Conservation (phyloP, 1,140 invertebrate species). For the Leptinotarsa defecta region DNA sequence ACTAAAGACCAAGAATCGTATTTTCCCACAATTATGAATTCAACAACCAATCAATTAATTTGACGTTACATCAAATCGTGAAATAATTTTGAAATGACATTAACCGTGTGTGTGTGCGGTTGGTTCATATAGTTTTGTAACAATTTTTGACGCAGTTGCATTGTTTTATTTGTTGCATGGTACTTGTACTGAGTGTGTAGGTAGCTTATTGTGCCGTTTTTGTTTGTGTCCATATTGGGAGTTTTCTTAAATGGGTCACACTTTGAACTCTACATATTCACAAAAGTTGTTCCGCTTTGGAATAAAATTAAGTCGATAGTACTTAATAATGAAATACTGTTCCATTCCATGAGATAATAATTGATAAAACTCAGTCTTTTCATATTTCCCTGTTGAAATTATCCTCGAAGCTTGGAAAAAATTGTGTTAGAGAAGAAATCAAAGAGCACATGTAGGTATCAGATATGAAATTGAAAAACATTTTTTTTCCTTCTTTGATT, state of each 20-base stretch:
- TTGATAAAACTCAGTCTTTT: too few species aligned
- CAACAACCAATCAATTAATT: conserved; percentile 1
- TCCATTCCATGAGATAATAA: too few species aligned
- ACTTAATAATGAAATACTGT: too few species aligned
- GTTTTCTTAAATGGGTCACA: not conserved
- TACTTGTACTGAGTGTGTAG: conserved; percentile 18
- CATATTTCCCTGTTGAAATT: too few species aligned
- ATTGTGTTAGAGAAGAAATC: too few species aligned
- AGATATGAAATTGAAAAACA: too few species aligned
- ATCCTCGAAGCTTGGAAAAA: too few species aligned
- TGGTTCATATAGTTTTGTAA: conserved; percentile 21
- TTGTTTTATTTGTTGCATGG: conserved; percentile 7
- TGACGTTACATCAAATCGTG: conserved; percentile 8
- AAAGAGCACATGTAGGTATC: too few species aligned
- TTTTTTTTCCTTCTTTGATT: too few species aligned
- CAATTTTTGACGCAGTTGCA: conserved; percentile 12
- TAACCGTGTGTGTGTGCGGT: conserved; percentile 22
- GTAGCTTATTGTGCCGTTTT: conserved; percentile 19
- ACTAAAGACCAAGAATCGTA: not conserved
- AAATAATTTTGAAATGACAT: not conserved
- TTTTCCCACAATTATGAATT: conserved; percentile 6
- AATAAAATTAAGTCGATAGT: not conserved
- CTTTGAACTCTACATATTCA: not conserved
- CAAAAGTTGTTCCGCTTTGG: not conserved
- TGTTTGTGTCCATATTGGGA: not conserved